Conservation (phyloP, 1,140 invertebrate species). For the Bombus waltoni region DNA sequence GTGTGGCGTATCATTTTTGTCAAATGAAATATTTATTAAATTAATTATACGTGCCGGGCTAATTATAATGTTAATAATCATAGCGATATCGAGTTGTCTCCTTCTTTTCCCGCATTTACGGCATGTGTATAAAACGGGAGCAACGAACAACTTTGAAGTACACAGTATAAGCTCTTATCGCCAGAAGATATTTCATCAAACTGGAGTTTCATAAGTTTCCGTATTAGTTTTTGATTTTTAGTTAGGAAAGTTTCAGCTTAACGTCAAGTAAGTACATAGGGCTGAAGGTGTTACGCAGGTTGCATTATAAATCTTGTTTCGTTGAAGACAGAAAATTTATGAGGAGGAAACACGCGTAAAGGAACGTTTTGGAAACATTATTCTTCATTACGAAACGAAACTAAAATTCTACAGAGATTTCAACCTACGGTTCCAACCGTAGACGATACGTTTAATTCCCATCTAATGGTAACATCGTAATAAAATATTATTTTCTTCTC, state of each 20-base stretch:
- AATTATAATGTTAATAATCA: neutral
- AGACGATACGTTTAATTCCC: too few relatives aligned
- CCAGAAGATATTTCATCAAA: conserved; percentile 8
- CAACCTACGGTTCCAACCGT: too few relatives aligned
- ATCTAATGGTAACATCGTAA: too few relatives aligned
- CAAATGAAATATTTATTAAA: neutral
- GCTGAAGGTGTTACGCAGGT: too few relatives aligned
- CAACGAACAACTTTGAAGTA: neutral
- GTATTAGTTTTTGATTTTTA: neutral
- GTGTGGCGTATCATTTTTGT: too few relatives aligned
- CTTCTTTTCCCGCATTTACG: neutral
- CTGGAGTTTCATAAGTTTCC: neutral
- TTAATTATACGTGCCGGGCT: neutral
- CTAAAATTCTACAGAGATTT: neutral
- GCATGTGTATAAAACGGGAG: neutral
- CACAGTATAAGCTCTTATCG: neutral
- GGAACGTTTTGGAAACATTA: neutral
- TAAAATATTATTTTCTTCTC: too few relatives aligned
- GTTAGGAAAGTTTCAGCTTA: neutral
- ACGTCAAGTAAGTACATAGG: neutral
- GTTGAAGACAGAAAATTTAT: neutral
- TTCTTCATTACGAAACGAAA: neutral
- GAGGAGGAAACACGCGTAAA: neutral
- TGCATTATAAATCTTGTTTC: neutral
- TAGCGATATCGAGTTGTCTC: neutral